Percentiles rank a stretch among this genome's conserved stretches.
Conservation (phyloP, 1,140 invertebrate species). For the Hypsibius dujardini region DNA sequence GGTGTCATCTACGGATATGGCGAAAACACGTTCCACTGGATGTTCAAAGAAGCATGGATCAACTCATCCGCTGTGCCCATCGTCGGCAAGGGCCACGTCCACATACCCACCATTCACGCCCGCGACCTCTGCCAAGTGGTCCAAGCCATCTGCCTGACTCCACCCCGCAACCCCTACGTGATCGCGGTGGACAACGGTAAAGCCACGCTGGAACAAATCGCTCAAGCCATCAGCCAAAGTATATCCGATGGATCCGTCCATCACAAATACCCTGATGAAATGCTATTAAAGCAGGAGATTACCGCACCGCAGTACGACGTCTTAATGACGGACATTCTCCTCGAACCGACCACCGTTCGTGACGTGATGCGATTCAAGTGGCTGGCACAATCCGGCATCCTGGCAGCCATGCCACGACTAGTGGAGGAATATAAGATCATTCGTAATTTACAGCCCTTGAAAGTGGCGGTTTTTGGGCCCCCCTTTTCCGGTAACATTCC, state of each 20-base stretch:
- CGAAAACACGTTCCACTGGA: not conserved
- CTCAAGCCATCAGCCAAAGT: not conserved
- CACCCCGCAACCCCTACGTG: not conserved
- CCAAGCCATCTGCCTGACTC: not conserved
- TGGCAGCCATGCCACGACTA: not conserved
- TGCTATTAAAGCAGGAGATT: not conserved
- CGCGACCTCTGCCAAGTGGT: not conserved
- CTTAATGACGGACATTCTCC: not conserved
- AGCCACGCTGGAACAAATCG: not conserved
- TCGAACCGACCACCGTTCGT: not conserved
- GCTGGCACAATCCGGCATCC: not conserved
- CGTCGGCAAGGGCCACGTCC: not conserved
- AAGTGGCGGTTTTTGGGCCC: no score
- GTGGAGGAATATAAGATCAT: not conserved
- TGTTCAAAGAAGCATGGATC: conserved; percentile 2
- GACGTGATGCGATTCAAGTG: not conserved
- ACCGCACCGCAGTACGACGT: not conserved
- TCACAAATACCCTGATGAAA: not conserved
- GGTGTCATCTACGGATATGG: conserved; percentile 9
- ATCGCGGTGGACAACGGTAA: not conserved
- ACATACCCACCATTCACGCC: not conserved
- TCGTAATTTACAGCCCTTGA: no score
- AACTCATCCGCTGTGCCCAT: not conserved
- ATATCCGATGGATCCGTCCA: not conserved
- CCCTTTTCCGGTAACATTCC: no score